Evolutionary conservation across 1,140 invertebrate species (phyloP), one percentile per base, ranked within the genome.

Genomic region (Pantala flavescens): DNA sequence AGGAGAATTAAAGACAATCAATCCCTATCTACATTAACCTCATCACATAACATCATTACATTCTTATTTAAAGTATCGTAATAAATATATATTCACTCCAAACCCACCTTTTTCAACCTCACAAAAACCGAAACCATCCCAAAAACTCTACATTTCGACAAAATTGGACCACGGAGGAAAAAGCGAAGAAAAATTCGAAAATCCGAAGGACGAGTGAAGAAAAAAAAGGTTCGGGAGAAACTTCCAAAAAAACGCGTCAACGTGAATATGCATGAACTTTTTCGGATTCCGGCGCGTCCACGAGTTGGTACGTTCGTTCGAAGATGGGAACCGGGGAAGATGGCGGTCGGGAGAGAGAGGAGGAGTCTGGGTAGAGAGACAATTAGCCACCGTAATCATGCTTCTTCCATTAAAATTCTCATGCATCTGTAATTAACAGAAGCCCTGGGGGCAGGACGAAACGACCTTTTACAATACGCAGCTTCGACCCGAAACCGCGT

Each of bases 371-470:
- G 49, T 3, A 21, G 49, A 21, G 49, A 63, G 49, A 63, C 49
- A 63, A 63, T 63, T 63, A 63, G 49, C 49, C 49, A 63, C n/a
- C 49, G 49, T 63, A 63, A 63, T 63, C 49, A 63, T 63, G 49
- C 49, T 3, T 21, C 49, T 21, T 63, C 49, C 49, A 63, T 63
- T 21, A 63, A 63, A 63, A 63, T 21, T 21, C 49, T 63, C 49
- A 63, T 63, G 49, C 49, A 63, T 63, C 49, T 63, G 49, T 63
- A 63, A 63, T 63, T 63, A 63, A 63, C 49, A 63, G 49, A 21
- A 63, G 49, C 49, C 49, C 49, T 5, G 5, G 5, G 49, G 49
- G 49, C 49, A 63, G 49, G 49, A 63, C 49, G 49, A 63, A 63
- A 63, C 49, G 49, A 63, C 49, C 49, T 63, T 63, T 63, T 63